Conservation (phyloP, 2,888 invertebrate species). For the Caenorhabditis sp. region DNA sequence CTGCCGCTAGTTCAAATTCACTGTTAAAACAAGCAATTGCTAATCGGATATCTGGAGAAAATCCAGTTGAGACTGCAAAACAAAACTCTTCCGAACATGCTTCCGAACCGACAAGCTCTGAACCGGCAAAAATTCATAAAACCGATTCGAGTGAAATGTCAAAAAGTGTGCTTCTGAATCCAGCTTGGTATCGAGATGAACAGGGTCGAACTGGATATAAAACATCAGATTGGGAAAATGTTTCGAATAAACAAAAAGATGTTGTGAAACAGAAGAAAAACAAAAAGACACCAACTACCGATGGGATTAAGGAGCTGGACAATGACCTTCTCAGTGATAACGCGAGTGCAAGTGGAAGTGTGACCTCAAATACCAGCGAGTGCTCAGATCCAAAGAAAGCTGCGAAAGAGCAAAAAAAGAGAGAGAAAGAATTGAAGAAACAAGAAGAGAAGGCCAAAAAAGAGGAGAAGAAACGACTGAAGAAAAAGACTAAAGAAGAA, state of each 20-base stretch:
- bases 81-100: background rate
- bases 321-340: slow-evolving; percentile 29
- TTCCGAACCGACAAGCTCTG: slow-evolving; percentile 1
- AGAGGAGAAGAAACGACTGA: slow-evolving; percentile 37
- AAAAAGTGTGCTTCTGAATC: slow-evolving; percentile 59
- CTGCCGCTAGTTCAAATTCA: slow-evolving; percentile 43
- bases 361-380: background rate
- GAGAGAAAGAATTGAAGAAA: slow-evolving; percentile 46
- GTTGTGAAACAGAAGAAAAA: slow-evolving; percentile 49
- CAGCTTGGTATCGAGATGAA: slow-evolving; percentile 67
- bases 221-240: slow-evolving; percentile 52
- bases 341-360: slow-evolving; percentile 19
- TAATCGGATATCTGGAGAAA: slow-evolving; percentile 49
- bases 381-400: slow-evolving; percentile 16
- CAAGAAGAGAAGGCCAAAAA: slow-evolving; percentile 40
- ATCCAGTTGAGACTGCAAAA: background rate
- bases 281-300: slow-evolving; percentile 6
- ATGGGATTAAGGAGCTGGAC: slow-evolving; percentile 36
- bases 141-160: slow-evolving; percentile 59
- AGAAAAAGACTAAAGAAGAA: slow-evolving; percentile 48
- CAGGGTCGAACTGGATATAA: slow-evolving; percentile 65
- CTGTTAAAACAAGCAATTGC: slow-evolving; percentile 68
- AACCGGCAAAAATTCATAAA: slow-evolving; percentile 32
- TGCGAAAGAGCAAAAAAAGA: slow-evolving; percentile 5
- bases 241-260: slow-evolving; percentile 50